Conservation (phyloP, 2,113 vertebrate genomes). For the Megatriorchis doriae region DNA sequence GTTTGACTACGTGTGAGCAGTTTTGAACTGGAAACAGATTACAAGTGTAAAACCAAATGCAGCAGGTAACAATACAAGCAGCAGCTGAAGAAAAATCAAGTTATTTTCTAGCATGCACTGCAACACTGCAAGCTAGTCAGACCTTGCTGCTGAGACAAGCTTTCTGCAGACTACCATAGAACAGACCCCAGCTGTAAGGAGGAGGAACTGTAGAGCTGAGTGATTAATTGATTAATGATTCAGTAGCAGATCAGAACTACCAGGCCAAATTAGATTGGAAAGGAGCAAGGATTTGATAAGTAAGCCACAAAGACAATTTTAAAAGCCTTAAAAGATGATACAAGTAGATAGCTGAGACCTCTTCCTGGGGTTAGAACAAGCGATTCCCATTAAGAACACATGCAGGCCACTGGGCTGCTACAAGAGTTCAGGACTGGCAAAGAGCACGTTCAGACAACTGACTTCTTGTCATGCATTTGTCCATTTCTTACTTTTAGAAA, state of each 20-base stretch:
- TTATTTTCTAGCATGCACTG: not conserved
- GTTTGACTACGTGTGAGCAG: not conserved
- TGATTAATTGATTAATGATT: not conserved
- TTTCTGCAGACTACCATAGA: not conserved
- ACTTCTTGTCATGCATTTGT: not conserved
- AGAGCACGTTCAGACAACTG: not conserved
- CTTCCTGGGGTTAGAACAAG: not conserved
- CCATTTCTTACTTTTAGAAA: not conserved
- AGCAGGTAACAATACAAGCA: not conserved
- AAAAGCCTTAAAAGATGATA: not conserved
- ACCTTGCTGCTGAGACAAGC: not conserved
- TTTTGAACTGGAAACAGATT: not conserved
- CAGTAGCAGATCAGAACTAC: not conserved
- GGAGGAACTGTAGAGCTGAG: not conserved
- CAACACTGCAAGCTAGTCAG: not conserved
- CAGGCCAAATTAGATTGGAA: not conserved
- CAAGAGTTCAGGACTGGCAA: not conserved
- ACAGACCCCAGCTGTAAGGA: not conserved
- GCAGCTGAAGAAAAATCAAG: not conserved
- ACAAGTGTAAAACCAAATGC: not conserved
- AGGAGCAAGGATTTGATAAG: not conserved
- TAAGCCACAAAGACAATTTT: not conserved
- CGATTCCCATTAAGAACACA: not conserved
- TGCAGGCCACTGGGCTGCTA: not conserved
- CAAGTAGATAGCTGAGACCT: not conserved